Percentiles rank a stretch among this genome's conserved stretches.
Conservation (phyloP, 1,140 invertebrate species). For the Pollicipes pollicipes region DNA sequence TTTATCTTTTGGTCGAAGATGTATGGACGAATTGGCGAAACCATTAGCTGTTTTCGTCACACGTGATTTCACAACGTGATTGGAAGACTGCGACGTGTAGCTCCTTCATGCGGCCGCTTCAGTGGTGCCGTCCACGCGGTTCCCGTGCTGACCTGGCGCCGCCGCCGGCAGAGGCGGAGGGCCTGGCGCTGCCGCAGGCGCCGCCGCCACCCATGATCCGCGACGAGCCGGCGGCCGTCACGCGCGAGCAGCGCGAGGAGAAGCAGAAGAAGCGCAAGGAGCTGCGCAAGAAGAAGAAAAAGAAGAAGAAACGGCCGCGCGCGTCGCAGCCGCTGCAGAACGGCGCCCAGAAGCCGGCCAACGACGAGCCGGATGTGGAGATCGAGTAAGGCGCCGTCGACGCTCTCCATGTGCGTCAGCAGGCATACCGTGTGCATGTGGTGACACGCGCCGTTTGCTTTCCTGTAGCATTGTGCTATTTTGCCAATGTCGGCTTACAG, state of each 20-base stretch:
- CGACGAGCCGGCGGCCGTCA: neutral
- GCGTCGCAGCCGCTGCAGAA: constrained; percentile 14
- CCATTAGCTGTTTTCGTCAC: too few relatives aligned
- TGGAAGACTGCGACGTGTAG: too few relatives aligned
- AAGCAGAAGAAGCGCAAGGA: neutral
- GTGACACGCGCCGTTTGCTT: too few relatives aligned
- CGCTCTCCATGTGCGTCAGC: neutral
- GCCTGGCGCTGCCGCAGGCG: neutral
- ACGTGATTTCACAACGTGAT: too few relatives aligned
- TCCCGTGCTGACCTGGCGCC: too few relatives aligned
- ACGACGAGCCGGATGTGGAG: constrained; percentile 6
- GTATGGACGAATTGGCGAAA: too few relatives aligned
- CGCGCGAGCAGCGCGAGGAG: neutral
- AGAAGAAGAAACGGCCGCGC: constrained; percentile 24
- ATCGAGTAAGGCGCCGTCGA: neutral
- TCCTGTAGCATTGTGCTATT: neutral
- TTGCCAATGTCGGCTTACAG: constrained; percentile 27
- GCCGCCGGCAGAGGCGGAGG: neutral
- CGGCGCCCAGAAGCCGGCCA: constrained; percentile 11
- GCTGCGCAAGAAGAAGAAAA: constrained; percentile 20
- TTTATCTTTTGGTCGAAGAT: too few relatives aligned
- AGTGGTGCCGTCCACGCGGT: too few relatives aligned
- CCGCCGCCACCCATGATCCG: neutral
- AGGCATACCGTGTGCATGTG: too few relatives aligned
- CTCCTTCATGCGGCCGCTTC: too few relatives aligned